phyloP scores from a whole-genome alignment of 2,113 vertebrate genomes.

The Ctenomys sociabilis region DNA sequence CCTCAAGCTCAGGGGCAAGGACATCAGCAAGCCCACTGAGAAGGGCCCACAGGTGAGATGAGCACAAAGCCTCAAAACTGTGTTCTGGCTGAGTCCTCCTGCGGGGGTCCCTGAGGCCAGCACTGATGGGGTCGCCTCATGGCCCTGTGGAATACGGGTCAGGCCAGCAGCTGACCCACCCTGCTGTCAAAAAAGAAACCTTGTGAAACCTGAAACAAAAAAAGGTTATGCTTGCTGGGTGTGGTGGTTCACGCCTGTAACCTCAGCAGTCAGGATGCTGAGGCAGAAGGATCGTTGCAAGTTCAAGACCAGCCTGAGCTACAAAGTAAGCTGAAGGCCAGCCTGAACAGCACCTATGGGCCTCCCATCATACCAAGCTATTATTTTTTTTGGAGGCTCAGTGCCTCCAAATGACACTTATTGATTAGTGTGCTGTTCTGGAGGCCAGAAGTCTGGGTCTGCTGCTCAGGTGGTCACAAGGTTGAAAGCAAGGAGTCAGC shows the following conservation, averaged over 20 bases:
- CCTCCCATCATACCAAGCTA: background rate
- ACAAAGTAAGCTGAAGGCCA: background rate
- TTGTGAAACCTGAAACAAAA: no score
- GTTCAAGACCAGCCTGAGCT: background rate
- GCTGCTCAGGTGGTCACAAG: background rate
- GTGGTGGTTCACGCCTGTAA: background rate
- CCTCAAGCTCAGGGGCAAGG: no score
- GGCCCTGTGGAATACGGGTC: no score
- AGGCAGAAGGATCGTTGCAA: background rate
- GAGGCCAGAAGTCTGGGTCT: background rate
- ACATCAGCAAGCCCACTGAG: no score
- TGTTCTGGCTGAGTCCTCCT: no score
- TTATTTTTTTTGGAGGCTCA: background rate
- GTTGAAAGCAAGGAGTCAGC: conserved; percentile 14
- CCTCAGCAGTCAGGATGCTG: background rate
- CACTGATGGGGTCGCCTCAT: no score
- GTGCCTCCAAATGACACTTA: background rate
- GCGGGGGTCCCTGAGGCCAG: no score
- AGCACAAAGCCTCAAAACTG: no score
- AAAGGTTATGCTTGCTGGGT: background rate
- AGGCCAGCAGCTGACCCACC: no score
- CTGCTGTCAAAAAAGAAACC: no score
- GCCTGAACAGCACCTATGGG: background rate
- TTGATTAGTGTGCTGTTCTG: background rate
- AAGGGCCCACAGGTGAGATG: no score